Base-by-base conservation (phyloP, 2,113 vertebrate genomes). In the Colinus virginianus region DNA sequence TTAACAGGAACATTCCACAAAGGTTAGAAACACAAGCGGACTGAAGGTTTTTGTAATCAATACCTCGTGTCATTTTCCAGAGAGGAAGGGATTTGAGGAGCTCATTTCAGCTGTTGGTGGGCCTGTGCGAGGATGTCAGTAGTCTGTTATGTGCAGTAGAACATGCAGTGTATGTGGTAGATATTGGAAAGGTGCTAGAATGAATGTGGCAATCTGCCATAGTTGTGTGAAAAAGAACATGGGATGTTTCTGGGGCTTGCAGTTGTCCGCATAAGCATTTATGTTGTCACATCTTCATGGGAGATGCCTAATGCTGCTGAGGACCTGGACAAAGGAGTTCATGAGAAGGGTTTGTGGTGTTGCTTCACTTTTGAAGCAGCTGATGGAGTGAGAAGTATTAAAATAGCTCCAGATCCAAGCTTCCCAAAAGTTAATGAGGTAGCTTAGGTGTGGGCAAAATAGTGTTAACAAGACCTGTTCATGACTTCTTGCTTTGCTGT, bases 241-340 rank as follows among this genome's bases (percentile, higher is more conserved):
- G n/a, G 4, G 2, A 9, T 40, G 70, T 43, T 82, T 85, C 42
- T 26, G 62, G 61, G 17, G 23, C 38, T 75, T 71, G 16, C 23
- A 1, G 3, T 28, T 42, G 49, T 49, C 21, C 38, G 8, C 5
- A 2, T 23, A 23, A 64, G 28, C 32, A 30, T 69, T 87, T 71
- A 8, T 51, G 76, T 62, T 30, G 40, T 55, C 42, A 26, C 21
- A 15, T 62, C 36, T 62, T 23, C 16, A 6, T 22, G 4, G 22
- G 51, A 80, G 55, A 70, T 82, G 79, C 30, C 49, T 46, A 61
- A 77, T 70, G 59, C n/a, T 36, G 36, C 36, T 36, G 36, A 82
- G n/a, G 32, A 64, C 59, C 43, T 53, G n/a, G 34, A 16, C 7
- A 43, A 63, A 64, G 0, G 0, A 17, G 22, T 71, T 55, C 0